phyloP scores from a whole-genome alignment of 2,888 invertebrate species.

The Ctenicera cuprea region DNA sequence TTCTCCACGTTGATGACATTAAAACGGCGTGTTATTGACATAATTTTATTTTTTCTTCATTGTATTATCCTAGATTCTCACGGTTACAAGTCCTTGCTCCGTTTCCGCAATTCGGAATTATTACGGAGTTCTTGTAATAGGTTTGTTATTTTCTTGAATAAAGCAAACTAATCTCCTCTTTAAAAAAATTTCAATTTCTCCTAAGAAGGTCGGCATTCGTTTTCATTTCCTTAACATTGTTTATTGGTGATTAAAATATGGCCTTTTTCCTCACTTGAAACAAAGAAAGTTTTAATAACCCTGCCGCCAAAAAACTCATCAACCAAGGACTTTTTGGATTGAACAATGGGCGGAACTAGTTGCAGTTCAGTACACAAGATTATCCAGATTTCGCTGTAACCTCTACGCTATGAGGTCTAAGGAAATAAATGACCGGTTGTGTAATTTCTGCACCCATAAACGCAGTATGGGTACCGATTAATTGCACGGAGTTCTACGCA shows the following conservation, averaged over 20 bases:
- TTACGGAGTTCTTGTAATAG: not conserved
- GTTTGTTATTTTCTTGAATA: not conserved
- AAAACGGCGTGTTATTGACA: conserved; percentile 23
- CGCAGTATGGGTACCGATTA: conserved; percentile 49
- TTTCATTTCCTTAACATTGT: conserved; percentile 17
- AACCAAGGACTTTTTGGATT: conserved; percentile 24
- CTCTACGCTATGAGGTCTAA: conserved; percentile 17
- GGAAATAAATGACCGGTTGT: conserved; percentile 33
- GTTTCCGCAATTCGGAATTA: conserved; percentile 52
- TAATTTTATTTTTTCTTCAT: conserved; percentile 17
- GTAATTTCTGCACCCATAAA: conserved; percentile 47
- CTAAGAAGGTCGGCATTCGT: not conserved
- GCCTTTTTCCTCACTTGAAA: conserved; percentile 9
- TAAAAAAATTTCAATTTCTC: conserved; percentile 10
- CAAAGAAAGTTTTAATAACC: conserved; percentile 33
- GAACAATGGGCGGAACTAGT: conserved; percentile 38
- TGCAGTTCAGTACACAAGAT: conserved; percentile 37
- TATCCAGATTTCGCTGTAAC: conserved; percentile 32
- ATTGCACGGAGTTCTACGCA: conserved; percentile 51
- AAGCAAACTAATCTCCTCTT: not conserved
- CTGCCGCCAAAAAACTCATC: conserved; percentile 27
- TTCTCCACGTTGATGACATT: conserved; percentile 7
- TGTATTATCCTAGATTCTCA: conserved; percentile 59
- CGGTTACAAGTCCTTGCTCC: conserved; percentile 59
- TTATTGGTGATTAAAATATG: conserved; percentile 11